phyloP scores from a whole-genome alignment of 2,113 vertebrate species.

The Macheiramphus alcinus region DNA sequence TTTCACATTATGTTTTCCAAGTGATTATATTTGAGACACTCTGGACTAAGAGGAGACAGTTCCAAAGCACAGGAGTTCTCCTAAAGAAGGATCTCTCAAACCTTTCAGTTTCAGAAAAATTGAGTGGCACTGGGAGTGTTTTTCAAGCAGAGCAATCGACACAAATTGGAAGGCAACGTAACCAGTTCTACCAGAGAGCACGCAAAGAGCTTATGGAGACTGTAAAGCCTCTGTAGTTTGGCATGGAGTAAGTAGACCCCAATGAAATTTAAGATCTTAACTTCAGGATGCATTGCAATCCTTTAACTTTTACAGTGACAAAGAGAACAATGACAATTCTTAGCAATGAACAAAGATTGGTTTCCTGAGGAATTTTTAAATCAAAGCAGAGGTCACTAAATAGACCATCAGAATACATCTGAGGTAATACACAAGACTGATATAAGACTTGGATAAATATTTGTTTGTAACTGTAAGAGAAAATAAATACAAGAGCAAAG shows the following conservation, averaged over 20 bases:
- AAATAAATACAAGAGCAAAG: not conserved
- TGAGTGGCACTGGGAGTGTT: not conserved
- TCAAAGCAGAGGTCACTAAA: not conserved
- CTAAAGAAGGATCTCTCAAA: not conserved
- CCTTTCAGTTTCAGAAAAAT: not conserved
- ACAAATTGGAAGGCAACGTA: not conserved
- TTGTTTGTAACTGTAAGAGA: not conserved
- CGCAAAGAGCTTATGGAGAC: not conserved
- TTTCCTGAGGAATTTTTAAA: not conserved
- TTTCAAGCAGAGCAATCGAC: not conserved
- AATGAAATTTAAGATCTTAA: not conserved
- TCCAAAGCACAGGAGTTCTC: not conserved
- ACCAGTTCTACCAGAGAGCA: not conserved
- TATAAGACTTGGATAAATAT: not conserved
- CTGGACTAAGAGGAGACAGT: not conserved
- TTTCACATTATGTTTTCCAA: not conserved
- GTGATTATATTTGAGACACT: not conserved
- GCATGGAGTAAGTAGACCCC: not conserved
- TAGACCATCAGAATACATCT: not conserved
- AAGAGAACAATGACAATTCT: not conserved
- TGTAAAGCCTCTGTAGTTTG: not conserved
- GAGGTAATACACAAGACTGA: not conserved
- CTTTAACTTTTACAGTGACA: not conserved
- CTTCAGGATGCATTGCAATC: not conserved
- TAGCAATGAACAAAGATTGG: not conserved